These are phyloP conservation scores for Metaphire vulgaris DNA, from an alignment of 1,140 invertebrate species.

Conservation along the genomic window DNA sequence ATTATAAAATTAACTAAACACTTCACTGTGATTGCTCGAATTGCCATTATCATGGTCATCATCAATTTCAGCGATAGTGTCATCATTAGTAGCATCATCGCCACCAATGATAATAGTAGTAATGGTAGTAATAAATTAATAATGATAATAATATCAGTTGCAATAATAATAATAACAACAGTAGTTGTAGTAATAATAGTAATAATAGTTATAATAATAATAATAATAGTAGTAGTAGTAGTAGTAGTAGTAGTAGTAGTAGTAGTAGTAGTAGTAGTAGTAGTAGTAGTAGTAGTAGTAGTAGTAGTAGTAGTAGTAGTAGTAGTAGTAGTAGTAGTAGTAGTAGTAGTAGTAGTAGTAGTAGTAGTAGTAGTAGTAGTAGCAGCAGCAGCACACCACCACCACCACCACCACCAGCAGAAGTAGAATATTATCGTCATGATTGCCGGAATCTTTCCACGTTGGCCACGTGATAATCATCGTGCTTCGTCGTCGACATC, in stretches of 20 bases:
- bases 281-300: slow-evolving; percentile 3
- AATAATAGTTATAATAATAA: background rate
- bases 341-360: slow-evolving; percentile 3
- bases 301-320: slow-evolving; percentile 1
- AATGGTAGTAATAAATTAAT: background rate
- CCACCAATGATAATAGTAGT: background rate
- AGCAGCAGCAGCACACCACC: too few species aligned
- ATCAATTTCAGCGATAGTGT: background rate
- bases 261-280: slow-evolving; percentile 2
- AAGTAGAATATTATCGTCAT: too few species aligned
- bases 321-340: slow-evolving; percentile 1
- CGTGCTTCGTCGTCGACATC: too few species aligned
- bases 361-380: slow-evolving; percentile 2
- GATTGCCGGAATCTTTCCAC: too few species aligned
- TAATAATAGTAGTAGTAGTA: background rate
- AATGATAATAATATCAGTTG: background rate
- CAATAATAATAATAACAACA: background rate
- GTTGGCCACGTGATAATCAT: too few species aligned
- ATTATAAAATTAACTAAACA: too few species aligned
- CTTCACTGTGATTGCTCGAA: too few species aligned
- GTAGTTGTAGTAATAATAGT: background rate
- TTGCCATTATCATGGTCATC: background rate
- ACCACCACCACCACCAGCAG: too few species aligned
- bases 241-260: slow-evolving; percentile 1
- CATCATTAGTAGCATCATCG: background rate